Evolutionary conservation across 2,113 vertebrate genomes (phyloP), one percentile per base, ranked within the genome.

Genomic region (Pedionomus torquatus): DNA sequence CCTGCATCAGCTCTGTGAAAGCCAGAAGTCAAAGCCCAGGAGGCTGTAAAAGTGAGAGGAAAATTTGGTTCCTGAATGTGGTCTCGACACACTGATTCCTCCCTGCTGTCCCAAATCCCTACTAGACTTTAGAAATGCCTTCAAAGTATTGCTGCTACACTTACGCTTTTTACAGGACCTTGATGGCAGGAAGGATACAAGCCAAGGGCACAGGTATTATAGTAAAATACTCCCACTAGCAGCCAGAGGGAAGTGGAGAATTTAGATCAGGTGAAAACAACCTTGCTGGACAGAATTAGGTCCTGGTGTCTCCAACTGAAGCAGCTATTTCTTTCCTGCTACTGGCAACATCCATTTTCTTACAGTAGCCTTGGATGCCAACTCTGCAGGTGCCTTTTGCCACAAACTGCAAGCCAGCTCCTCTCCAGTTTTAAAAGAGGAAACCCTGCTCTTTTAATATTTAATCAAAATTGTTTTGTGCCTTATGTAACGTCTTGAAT

Each of bases 371-470:
- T 86, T 4, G 1, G 72, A 74, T 78, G 69, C 86, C 90, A 87
- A 31, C 43, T 92, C 90, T 64, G 76, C 63, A 83, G 93, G 46
- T 1, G 0, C 43, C 37, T 80, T 63, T 31, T 88, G 85, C 78
- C 13, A 31, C 80, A 94, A 82, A 57, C 91, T 75, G 74, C 75
- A 93, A 81, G 81, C 21, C 26, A 71, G 48, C 76, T 91, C 35
- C 49, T 89, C 57, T 79, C 35, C 41, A 70, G 75, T 43, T 70
- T 80, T 72, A 11, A 82, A 79, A 74, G 49, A 69, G 24, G 39
- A 85, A 86, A n/a, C 49, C 57, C 30, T 80, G 55, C 90, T 92
- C 52, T 89, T 96, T 96, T 81, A 85, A 78, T 86, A 83, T 90
- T 95, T 90, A 39, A 93, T 71, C 43, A 64, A 49, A 79, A 76